Base-by-base conservation (phyloP, 2,888 invertebrate species). In the Cheilosia impressa region DNA sequence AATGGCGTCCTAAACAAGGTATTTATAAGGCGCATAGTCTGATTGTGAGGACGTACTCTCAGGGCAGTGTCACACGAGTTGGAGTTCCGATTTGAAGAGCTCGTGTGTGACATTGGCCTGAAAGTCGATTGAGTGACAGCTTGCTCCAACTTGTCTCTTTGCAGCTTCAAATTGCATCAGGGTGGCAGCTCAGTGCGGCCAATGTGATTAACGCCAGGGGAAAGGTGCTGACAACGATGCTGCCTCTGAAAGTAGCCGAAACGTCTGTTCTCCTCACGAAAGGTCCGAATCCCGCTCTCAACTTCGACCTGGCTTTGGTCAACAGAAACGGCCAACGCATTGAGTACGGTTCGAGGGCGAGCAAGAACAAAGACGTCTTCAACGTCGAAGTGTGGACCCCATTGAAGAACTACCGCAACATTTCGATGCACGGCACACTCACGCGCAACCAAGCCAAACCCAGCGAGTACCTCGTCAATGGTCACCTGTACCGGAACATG, bases 1-100 rank as follows among this genome's bases (percentile, higher is more conserved):
- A 93, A 94, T 15, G 92, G 93, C 3, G 93, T 93, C 10, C 90
- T 93, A 41, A 94, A 93, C 87, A 94, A 93, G 89, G 94, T 94
- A 13, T 43, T 24, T 43, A 15, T n/a, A 22, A 0, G 6, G 27
- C 10, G 38, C 27, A 27, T 24, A n/a, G n/a, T n/a, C n/a, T 19
- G 1, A 10, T 13, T 41, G 22, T 41, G 27, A 27, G 27, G 6
- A 27, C 24, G 1, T n/a, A 22, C 55, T 22, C 34, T 10, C 1
- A 19, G 4, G 9, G 13, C 19, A 50, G 10, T 27, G 27, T 2
- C 27, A 27, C 27, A 6, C 27, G 27, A 27, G 27, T 27, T 27
- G 27, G 27, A 27, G 27, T 27, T 27, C 27, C 27, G 27, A 6
- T 27, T 27, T 27, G 4, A 27, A 7, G 27, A 27, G 27, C 27